Base-by-base conservation (phyloP, 2,888 invertebrate species). In the Cyrtodaria siliqua region DNA sequence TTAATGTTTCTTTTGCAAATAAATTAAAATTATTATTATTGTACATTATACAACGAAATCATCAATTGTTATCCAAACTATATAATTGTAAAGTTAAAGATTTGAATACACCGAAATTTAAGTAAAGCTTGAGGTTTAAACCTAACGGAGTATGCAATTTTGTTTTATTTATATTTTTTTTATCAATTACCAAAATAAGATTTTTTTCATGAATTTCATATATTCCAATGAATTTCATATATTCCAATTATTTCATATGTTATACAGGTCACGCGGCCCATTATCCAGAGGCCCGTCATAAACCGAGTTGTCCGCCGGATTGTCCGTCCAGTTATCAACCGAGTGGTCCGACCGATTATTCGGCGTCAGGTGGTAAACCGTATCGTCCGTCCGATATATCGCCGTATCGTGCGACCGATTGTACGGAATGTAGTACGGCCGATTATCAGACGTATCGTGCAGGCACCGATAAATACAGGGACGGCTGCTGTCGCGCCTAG, bases 191-290 rank as follows among this genome's bases (percentile, higher is more conserved):
- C n/a, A n/a, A n/a, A n/a, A n/a, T n/a, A n/a, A n/a, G n/a, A n/a
- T n/a, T n/a, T n/a, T n/a, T n/a, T n/a, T n/a, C n/a, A n/a, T n/a
- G n/a, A n/a, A n/a, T n/a, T n/a, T n/a, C n/a, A n/a, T n/a, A n/a
- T n/a, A n/a, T n/a, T n/a, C n/a, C n/a, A n/a, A n/a, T n/a, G n/a
- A n/a, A n/a, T n/a, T n/a, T n/a, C n/a, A n/a, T n/a, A n/a, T n/a
- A n/a, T n/a, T n/a, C n/a, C n/a, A n/a, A n/a, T 49, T 49, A 16
- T 18, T 29, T 42, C 2, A 1, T 60, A 1, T 29, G 27, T 44
- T 26, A 47, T 72, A 44, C 55, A 77, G 79, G 71, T 79, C 50
- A 71, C 74, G 3, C 56, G 76, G 6, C 76, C 76, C 38, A 64
- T 76, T 6, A 67, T 76, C 18, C 66, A 67, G 47, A 55, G 76